These are phyloP conservation scores for Eublepharis macularius DNA, from an alignment of 2,113 vertebrate species.

Conservation along the genomic window DNA sequence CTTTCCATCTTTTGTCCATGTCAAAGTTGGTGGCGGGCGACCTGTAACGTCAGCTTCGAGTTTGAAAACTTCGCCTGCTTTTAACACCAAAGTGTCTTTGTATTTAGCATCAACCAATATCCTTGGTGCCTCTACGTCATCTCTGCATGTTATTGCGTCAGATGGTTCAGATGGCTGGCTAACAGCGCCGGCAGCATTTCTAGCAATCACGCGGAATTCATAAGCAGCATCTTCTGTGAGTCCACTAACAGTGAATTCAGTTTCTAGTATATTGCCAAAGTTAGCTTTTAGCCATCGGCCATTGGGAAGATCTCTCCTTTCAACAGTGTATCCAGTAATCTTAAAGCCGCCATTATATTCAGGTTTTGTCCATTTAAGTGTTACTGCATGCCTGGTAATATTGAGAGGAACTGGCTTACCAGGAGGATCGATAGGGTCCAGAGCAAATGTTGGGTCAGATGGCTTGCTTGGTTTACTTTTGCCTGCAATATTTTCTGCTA, in stretches of 20 bases:
- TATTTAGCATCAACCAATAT: conserved; percentile 95
- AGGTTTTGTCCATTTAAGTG: conserved; percentile 94
- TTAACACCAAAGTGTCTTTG: conserved; percentile 88
- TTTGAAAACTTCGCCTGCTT: conserved; percentile 92
- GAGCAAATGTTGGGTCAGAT: conserved; percentile 89
- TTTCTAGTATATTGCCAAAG: conserved; percentile 96
- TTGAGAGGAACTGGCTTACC: conserved; percentile 89
- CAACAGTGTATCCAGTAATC: conserved; percentile 95
- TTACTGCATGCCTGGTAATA: conserved; percentile 90
- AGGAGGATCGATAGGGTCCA: conserved; percentile 96
- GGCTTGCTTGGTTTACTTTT: conserved; percentile 96
- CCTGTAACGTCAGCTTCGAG: conserved; percentile 95
- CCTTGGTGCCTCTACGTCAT: conserved; percentile 92
- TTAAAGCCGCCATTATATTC: conserved; percentile 98
- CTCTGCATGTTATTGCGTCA: conserved; percentile 92
- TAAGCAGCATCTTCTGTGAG: conserved; percentile 92
- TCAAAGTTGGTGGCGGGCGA: conserved; percentile 90
- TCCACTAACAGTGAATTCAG: conserved; percentile 93
- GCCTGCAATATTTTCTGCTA: conserved; percentile 95
- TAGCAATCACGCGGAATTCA: conserved; percentile 93
- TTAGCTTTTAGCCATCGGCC: conserved; percentile 96
- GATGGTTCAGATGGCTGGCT: conserved; percentile 93
- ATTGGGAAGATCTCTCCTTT: conserved; percentile 92
- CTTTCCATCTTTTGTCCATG: conserved; percentile 95
- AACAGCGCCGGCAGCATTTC: conserved; percentile 92